Evolutionary conservation across 2,797 vertebrate species (phyloP).

Genomic region (Sphenodon punctatus): DNA sequence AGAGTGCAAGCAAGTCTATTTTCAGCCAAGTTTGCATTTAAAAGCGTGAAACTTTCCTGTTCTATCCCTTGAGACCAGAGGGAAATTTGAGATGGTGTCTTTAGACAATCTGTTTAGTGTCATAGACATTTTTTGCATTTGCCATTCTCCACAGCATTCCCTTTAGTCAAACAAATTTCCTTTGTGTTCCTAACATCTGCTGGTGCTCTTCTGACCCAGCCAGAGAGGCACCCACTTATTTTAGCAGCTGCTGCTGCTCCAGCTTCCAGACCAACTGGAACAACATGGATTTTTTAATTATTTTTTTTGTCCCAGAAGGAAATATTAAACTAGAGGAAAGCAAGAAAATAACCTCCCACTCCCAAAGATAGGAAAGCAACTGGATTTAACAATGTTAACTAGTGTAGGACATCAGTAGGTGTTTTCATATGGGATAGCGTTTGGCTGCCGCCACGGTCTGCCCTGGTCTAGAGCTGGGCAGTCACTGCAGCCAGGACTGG

Average conservation of each 20-base stretch:
- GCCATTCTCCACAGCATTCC: constrained; percentile 8
- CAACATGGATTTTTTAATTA: constrained; percentile 13
- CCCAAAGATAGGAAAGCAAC: constrained; percentile 9
- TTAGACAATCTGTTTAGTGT: not conserved
- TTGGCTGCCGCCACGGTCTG: too few species aligned
- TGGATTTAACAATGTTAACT: not conserved
- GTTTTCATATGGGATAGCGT: too few species aligned
- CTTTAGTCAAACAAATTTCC: constrained; percentile 31
- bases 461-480: too few species aligned
- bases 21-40: constrained; percentile 22
- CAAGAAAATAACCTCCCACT: constrained; percentile 12
- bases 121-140: not conserved
- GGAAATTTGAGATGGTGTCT: constrained; percentile 12
- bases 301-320: constrained; percentile 37
- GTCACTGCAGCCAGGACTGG: too few species aligned
- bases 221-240: constrained; percentile 59
- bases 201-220: constrained; percentile 56
- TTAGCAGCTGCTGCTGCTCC: constrained; percentile 60
- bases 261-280: constrained; percentile 48
- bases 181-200: constrained; percentile 59
- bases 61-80: not conserved
- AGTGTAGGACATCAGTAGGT: too few species aligned
- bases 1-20: not conserved
- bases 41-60: constrained; percentile 21
- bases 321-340: constrained; percentile 30